Base-by-base conservation (phyloP, 2,888 invertebrate species). In the Podotricha telesiphe region DNA sequence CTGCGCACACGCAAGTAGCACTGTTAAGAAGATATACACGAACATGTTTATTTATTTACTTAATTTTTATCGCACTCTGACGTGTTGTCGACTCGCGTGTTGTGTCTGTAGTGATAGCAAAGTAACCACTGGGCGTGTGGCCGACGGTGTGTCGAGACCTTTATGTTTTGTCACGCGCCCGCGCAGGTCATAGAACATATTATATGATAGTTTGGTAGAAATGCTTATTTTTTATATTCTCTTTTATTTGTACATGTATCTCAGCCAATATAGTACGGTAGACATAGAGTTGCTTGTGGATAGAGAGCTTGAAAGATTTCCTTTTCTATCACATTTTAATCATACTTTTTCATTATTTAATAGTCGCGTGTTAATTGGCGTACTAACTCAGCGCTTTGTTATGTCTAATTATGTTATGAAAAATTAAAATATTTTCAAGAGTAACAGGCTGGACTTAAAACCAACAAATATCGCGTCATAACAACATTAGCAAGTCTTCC, bases 51-150 rank as follows among this genome's bases (percentile, higher is more conserved):
- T 68, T 65, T 69, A 51, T 67, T 67, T 56, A 11, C 5, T 58
- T 58, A 66, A 4, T 28, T 4, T 28, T 53, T 67, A 63, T 79
- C 86, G 88, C 91, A 88, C 91, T 90, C 89, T 91, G 85, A 80
- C 89, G 91, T 86, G 75, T 72, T 47, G 6, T 73, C 87, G 86
- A 89, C 87, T 89, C 90, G 88, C 90, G 88, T 87, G 86, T 79
- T 76, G 73, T 76, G 11, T 76, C 63, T 73, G 77, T 65, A 74
- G 77, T 68, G 77, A n/a, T n/a, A n/a, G n/a, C n/a, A n/a, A n/a
- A 89, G 89, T 89, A 87, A 81, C 79, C 79, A 37, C 34, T 50
- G 76, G 61, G 78, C 82, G 82, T 82, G 83, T 83, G 79, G 78
- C 82, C 77, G 78, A 28, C n/a, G 82, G 83, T 81, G 76, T 69